These are phyloP conservation scores for Peromyscus nudipes DNA, from an alignment of 2,797 vertebrate genomes.

Conservation along the genomic window DNA sequence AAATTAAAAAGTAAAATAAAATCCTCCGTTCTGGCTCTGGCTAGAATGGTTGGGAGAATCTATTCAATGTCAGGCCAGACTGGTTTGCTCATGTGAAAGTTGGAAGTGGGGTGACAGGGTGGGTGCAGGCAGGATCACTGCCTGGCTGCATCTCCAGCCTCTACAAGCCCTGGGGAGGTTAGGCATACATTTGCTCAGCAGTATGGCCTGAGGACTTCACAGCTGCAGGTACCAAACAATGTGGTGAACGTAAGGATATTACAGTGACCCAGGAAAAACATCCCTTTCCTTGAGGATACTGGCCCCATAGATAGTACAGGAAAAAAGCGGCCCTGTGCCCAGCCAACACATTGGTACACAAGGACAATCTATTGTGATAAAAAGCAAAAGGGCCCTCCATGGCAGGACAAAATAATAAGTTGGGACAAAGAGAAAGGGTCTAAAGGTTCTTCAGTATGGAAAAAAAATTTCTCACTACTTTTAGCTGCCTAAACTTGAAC, in stretches of 20 bases:
- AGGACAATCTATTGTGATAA: slow-evolving; percentile 1
- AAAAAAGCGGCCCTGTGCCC: slow-evolving; percentile 35
- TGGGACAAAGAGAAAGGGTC: neutral
- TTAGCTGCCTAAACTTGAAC: neutral
- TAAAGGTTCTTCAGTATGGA: neutral
- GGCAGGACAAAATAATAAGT: neutral
- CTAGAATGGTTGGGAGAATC: neutral
- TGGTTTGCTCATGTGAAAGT: neutral
- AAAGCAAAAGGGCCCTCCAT: slow-evolving; percentile 31
- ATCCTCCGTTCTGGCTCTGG: neutral
- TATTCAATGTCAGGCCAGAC: neutral
- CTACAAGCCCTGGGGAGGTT: neutral
- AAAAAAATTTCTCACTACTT: neutral
- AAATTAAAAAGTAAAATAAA: neutral
- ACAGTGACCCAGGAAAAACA: neutral
- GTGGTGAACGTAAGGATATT: neutral
- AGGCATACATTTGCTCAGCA: neutral
- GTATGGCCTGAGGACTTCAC: neutral
- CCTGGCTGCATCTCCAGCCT: neutral
- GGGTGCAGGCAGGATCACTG: neutral
- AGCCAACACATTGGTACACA: neutral
- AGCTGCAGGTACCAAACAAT: neutral
- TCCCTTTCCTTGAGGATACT: neutral
- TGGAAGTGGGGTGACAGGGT: neutral
- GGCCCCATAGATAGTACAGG: neutral